phyloP scores from a whole-genome alignment of 1,140 invertebrate genomes.

The Orchestia grillus region DNA sequence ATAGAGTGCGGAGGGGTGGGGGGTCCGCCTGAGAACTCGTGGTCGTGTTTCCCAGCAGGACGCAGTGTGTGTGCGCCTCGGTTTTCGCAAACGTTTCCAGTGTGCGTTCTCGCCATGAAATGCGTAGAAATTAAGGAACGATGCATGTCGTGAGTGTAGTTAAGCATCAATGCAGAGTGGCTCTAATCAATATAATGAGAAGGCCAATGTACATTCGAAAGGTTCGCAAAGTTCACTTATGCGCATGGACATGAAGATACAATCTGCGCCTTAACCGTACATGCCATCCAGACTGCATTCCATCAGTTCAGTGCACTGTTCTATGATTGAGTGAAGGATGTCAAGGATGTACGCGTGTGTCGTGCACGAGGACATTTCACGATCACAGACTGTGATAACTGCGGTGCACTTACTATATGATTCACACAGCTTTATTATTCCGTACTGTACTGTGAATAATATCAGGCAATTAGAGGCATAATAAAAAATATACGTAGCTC shows the following conservation, averaged over 20 bases:
- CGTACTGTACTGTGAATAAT: no score
- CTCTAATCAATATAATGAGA: neutral
- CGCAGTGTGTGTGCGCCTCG: neutral
- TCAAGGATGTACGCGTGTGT: neutral
- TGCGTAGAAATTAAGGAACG: neutral
- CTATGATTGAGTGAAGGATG: neutral
- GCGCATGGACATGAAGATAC: neutral
- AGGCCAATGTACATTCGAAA: neutral
- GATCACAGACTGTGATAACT: neutral
- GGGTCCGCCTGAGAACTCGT: neutral
- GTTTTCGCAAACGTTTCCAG: neutral
- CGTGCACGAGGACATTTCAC: neutral
- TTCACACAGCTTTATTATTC: neutral
- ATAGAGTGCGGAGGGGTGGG: neutral
- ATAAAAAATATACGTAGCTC: neutral
- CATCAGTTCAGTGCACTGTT: neutral
- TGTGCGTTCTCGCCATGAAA: neutral
- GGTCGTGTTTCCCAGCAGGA: neutral
- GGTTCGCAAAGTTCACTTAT: neutral
- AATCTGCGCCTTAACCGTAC: neutral
- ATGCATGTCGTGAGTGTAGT: neutral
- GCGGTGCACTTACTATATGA: neutral
- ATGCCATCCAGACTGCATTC: neutral
- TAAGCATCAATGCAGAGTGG: neutral
- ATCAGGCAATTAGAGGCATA: neutral